phyloP scores from a whole-genome alignment of 2,888 invertebrate species.

The Pasiphila rectangulata region DNA sequence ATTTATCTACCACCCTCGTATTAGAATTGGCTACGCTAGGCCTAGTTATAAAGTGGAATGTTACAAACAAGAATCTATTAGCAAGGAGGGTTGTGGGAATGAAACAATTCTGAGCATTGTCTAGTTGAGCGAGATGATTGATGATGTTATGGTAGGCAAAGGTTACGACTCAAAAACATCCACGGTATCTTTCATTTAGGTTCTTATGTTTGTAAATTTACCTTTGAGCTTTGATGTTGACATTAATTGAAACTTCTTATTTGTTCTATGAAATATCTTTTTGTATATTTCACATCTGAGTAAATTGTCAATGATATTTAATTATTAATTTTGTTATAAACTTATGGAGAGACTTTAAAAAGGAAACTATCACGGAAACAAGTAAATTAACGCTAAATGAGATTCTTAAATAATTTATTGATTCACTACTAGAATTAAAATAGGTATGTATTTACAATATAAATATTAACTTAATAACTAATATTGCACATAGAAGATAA shows the following conservation, averaged over 20 bases:
- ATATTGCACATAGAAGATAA: constrained; percentile 72
- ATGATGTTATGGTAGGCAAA: too few species aligned
- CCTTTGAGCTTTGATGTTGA: too few species aligned
- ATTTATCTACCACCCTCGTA: constrained; percentile 52
- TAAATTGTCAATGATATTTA: too few species aligned
- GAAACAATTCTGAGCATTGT: constrained; percentile 16
- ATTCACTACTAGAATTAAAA: constrained; percentile 51
- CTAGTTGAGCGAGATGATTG: constrained; percentile 11
- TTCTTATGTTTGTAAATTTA: too few species aligned
- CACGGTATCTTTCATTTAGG: too few species aligned
- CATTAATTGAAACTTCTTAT: too few species aligned
- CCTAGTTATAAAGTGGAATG: constrained; percentile 47
- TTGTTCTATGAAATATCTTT: too few species aligned
- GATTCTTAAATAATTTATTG: constrained; percentile 52
- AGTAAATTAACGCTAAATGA: constrained; percentile 13
- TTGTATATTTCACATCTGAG: too few species aligned
- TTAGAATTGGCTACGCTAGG: constrained; percentile 50
- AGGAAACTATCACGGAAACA: neutral
- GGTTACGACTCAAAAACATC: too few species aligned
- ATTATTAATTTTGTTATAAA: too few species aligned
- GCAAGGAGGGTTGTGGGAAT: constrained; percentile 35
- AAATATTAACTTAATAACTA: constrained; percentile 62
- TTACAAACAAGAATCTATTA: constrained; percentile 38
- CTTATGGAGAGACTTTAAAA: neutral
- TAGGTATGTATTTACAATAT: constrained; percentile 71